Evolutionary conservation across 53 echinoderm and acorn worm species (phyloP).

Genomic region (Arbacia lixula): DNA sequence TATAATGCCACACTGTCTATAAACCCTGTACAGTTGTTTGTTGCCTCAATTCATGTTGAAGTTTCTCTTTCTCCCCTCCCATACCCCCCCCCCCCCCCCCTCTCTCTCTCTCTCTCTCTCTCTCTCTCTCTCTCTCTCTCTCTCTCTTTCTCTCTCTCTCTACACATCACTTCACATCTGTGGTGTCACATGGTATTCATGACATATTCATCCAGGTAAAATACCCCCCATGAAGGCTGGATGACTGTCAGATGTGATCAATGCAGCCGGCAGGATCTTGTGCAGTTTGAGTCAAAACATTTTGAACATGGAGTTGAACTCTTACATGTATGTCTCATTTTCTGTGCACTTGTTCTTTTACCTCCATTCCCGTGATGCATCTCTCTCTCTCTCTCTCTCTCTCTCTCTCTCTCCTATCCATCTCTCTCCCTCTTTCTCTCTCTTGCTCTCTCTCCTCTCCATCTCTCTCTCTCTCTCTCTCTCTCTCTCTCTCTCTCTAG

Average conservation of each 20-base stretch:
- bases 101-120: neutral
- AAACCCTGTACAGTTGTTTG: no score
- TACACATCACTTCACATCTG: neutral
- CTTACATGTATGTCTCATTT: neutral
- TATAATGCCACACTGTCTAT: no score
- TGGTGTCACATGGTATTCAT: no score
- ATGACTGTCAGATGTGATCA: no score
- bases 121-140: neutral
- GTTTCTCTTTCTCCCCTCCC: neutral
- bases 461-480: neutral
- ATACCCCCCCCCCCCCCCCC: neutral
- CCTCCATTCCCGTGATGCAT: neutral
- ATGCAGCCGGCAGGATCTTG: no score
- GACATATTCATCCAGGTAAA: no score
- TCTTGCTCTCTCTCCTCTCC: neutral
- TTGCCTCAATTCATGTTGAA: neutral
- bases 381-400: neutral
- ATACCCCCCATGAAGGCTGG: no score
- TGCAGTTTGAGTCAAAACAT: no score
- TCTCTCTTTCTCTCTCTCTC: neutral
- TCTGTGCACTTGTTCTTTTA: neutral
- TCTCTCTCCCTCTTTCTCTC: neutral
- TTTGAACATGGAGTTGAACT: no score
- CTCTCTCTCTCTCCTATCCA: neutral
- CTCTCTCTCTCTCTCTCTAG: neutral